phyloP scores from a whole-genome alignment of 2,113 vertebrate genomes.

The Oostethus manadensis region DNA sequence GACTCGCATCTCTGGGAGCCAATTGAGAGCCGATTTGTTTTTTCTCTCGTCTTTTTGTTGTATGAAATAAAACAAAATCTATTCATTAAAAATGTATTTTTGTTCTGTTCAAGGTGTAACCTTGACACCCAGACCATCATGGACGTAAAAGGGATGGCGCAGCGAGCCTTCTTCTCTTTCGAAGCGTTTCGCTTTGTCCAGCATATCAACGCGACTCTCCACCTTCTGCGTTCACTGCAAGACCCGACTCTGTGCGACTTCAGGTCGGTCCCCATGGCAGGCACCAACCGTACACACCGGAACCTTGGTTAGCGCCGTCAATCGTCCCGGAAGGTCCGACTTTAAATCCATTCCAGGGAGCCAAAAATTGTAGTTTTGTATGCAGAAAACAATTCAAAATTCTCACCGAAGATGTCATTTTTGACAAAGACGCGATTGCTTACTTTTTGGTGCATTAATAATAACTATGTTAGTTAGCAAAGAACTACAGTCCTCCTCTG shows the following conservation, averaged over 20 bases:
- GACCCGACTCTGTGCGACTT: constrained; percentile 59
- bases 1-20: too few species aligned
- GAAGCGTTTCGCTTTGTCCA: constrained; percentile 68
- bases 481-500: too few species aligned
- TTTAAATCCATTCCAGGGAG: neutral
- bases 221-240: constrained; percentile 67
- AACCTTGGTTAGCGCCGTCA: too few species aligned
- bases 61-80: neutral
- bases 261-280: constrained; percentile 43
- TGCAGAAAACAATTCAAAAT: too few species aligned
- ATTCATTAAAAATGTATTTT: neutral
- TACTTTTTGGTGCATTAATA: too few species aligned
- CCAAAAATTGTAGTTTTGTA: too few species aligned
- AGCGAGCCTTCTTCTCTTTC: constrained; percentile 66
- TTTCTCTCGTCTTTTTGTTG: too few species aligned
- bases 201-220: constrained; percentile 34
- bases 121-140: constrained; percentile 62
- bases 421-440: too few species aligned
- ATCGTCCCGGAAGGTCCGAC: too few species aligned
- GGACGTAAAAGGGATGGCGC: constrained; percentile 46
- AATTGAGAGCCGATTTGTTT: too few species aligned
- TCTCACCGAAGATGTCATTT: too few species aligned
- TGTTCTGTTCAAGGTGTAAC: constrained; percentile 50
- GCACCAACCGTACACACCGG: neutral
- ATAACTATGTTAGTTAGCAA: too few species aligned